Evolutionary conservation across 2,113 vertebrate genomes (phyloP), one percentile per base, ranked within the genome.

Genomic region (Tragelaphus imberbis): DNA sequence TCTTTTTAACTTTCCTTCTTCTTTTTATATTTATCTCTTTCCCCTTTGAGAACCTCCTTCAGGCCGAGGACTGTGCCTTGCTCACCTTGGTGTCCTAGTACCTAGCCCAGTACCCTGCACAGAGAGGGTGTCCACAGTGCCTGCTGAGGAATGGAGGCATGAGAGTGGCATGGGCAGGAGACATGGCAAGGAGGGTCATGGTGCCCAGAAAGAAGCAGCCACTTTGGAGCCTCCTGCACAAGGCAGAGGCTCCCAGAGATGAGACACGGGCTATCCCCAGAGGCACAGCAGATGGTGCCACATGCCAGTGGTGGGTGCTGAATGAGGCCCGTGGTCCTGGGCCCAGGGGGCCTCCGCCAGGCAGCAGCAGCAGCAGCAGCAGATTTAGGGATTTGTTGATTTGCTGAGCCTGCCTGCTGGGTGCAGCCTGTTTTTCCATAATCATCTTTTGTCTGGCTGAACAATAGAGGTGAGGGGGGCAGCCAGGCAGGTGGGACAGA

Each of bases 361-460:
- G 59, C 55, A 28, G 81, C 68, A 87, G 53, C 23, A 82, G 36
- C 21, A 33, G 65, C 51, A 10, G 53, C 65, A n/a, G 80, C 68
- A 80, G 33, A 53, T 82, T 88, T 71, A 53, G 40, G 51, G 30
- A 96, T 91, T 92, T 88, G 88, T 58, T 96, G 93, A 79, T 95
- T 61, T 93, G 51, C 61, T 68, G 89, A 94, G 63, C 56, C 23
- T 55, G 95, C 95, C 85, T 87, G n/a, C 95, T 89, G 91, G 59
- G 79, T 84, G 27, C 91, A 89, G 82, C 28, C 58, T 63, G 25
- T 86, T 96, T 94, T 84, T 56, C 85, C 87, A 68, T 93, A 88
- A 96, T 91, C 84, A 87, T 96, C 98, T 96, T 98, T 96, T 96
- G 94, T 98, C 91, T 97, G 87, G 58, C 28, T 87, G 79, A 97